phyloP scores from a whole-genome alignment of 2,797 vertebrate species.

The Rhabdomys pumilio region DNA sequence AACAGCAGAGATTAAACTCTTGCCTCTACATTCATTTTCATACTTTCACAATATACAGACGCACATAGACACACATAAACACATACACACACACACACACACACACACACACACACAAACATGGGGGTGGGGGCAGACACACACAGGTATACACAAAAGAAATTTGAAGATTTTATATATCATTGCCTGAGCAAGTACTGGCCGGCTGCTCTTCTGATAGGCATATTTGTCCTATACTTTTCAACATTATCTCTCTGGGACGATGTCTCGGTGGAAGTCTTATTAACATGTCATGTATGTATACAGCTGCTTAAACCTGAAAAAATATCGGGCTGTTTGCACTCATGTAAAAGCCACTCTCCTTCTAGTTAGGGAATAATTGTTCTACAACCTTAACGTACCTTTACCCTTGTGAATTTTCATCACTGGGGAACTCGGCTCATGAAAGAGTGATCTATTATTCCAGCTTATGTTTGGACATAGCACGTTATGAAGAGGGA shows the following conservation, averaged over 20 bases:
- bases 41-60: neutral
- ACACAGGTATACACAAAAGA: neutral
- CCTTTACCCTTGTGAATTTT: conserved; percentile 56
- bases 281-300: neutral
- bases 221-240: neutral
- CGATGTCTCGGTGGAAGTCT: conserved; percentile 22
- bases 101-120: neutral
- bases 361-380: neutral
- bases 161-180: conserved; percentile 20
- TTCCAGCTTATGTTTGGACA: conserved; percentile 59
- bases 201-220: neutral
- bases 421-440: neutral
- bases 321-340: neutral
- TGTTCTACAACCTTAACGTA: neutral
- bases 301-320: neutral
- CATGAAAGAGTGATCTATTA: conserved; percentile 68
- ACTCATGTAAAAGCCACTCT: neutral
- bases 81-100: neutral
- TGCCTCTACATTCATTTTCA: neutral
- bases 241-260: conserved; percentile 15
- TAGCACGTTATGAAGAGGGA: conserved; percentile 71
- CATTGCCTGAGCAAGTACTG: neutral
- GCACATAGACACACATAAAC: neutral
- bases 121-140: neutral
- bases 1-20: neutral